phyloP scores from a whole-genome alignment of 2,888 invertebrate species.

The Mesopsocus fuscifrons region DNA sequence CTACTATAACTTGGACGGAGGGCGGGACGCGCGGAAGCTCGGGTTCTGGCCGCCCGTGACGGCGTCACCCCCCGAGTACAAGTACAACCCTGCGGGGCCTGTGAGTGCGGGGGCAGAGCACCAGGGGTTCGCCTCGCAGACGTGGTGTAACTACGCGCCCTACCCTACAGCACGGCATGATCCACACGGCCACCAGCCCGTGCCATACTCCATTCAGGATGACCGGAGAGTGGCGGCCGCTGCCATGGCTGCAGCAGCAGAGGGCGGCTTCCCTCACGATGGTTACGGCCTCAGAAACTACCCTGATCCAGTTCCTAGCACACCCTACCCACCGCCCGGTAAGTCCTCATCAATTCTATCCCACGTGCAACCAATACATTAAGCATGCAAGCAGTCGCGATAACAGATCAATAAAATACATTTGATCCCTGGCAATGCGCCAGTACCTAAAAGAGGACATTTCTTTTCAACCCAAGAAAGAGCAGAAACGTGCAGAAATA shows the following conservation, averaged over 20 bases:
- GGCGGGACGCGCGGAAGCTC: constrained; percentile 36
- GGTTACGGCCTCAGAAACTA: constrained; percentile 59
- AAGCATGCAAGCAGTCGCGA: no score
- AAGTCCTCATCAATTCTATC: constrained; percentile 25
- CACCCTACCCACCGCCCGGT: constrained; percentile 64
- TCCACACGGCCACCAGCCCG: constrained; percentile 35
- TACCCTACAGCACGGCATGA: constrained; percentile 37
- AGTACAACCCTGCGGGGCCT: constrained; percentile 26
- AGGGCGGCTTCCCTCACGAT: constrained; percentile 49
- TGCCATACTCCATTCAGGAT: constrained; percentile 46
- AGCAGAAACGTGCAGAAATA: no score
- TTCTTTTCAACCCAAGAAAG: no score
- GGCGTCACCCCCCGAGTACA: constrained; percentile 34
- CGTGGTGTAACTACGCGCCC: constrained; percentile 54
- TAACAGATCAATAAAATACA: no score
- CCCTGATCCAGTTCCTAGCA: constrained; percentile 40
- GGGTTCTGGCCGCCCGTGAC: constrained; percentile 45
- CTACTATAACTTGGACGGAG: constrained; percentile 53
- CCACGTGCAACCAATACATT: no score
- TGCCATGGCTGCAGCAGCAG: constrained; percentile 33
- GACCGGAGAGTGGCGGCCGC: constrained; percentile 43
- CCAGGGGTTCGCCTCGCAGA: constrained; percentile 45
- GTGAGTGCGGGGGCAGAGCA: constrained; percentile 36
- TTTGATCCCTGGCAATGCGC: no score
- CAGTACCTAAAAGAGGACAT: no score